A percentile compares a stretch with the other conserved stretches of the same genome.
Evolutionary conservation across 2,113 vertebrate species (phyloP).

Genomic region (Platysteira castanea): DNA sequence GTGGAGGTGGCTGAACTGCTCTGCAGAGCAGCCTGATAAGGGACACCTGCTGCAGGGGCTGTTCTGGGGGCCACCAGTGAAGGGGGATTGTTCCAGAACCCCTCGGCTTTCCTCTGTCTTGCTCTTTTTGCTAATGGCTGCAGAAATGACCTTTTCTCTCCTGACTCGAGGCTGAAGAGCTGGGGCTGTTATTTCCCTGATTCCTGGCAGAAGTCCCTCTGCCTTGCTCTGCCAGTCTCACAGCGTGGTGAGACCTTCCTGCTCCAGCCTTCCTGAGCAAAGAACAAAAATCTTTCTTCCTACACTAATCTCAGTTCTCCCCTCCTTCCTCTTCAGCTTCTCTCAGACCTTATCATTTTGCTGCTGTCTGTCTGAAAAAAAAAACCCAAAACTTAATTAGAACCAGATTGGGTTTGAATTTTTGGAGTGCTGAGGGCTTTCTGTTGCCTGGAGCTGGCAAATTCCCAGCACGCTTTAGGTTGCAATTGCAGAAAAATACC

Average conservation of each 20-base stretch:
- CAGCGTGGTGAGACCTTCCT: background rate
- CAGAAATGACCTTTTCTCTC: background rate
- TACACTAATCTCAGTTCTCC: background rate
- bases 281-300: background rate
- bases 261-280: background rate
- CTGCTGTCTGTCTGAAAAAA: background rate
- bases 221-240: background rate
- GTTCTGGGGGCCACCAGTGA: accelerated
- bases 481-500: background rate
- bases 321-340: background rate
- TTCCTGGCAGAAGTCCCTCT: background rate
- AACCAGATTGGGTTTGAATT: background rate
- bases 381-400: background rate
- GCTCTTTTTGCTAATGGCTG: background rate
- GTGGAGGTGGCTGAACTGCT: background rate
- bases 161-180: background rate
- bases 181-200: background rate
- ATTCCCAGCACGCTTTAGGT: background rate
- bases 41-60: background rate
- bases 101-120: background rate
- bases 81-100: background rate
- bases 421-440: background rate
- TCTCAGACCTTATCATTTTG: background rate
- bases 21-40: background rate
- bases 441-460: background rate